Evolutionary conservation across 2,888 invertebrate species (phyloP).

Genomic region (Lampropteryx suffumata): DNA sequence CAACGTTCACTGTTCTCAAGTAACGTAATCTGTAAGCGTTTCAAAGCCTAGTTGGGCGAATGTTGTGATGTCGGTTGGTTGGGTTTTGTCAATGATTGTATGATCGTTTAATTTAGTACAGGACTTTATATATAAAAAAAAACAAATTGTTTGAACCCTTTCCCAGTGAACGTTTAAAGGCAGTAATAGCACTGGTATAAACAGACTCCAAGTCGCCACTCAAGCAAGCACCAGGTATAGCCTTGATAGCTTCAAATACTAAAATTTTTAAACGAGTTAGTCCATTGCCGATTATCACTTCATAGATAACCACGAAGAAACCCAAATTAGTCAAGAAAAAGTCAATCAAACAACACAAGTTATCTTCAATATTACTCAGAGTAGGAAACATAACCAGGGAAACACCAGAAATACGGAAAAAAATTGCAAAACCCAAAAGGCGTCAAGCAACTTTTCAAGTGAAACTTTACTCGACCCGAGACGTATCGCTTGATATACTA

Average conservation of each 20-base stretch:
- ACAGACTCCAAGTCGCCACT: slow-evolving; percentile 6
- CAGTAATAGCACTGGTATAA: slow-evolving; percentile 3
- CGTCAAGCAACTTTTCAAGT: slow-evolving; percentile 10
- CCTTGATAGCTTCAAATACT: slow-evolving; percentile 5
- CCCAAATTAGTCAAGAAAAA: slow-evolving; percentile 18
- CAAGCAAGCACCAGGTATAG: slow-evolving; percentile 16
- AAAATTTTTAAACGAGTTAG: slow-evolving; percentile 14
- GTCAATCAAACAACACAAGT: slow-evolving; percentile 3
- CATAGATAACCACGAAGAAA: not conserved
- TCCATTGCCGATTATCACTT: slow-evolving; percentile 2
- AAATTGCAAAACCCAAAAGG: slow-evolving; percentile 1
- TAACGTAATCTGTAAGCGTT: too few relatives aligned
- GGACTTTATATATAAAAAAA: not conserved
- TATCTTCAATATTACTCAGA: not conserved
- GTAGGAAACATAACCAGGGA: not conserved
- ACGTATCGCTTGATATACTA: too few relatives aligned
- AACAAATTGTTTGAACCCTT: not conserved
- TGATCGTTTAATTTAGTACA: not conserved
- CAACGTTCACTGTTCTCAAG: too few relatives aligned
- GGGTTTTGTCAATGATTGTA: not conserved
- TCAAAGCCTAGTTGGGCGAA: too few relatives aligned
- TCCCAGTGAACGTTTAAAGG: slow-evolving; percentile 5
- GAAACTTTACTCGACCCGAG: not conserved
- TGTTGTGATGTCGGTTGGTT: not conserved
- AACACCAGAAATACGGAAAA: slow-evolving; percentile 3